A percentile compares a stretch with the other conserved stretches of the same genome.
Evolutionary conservation across 2,797 vertebrate genomes (phyloP).

Genomic region (Valencia hispanica): DNA sequence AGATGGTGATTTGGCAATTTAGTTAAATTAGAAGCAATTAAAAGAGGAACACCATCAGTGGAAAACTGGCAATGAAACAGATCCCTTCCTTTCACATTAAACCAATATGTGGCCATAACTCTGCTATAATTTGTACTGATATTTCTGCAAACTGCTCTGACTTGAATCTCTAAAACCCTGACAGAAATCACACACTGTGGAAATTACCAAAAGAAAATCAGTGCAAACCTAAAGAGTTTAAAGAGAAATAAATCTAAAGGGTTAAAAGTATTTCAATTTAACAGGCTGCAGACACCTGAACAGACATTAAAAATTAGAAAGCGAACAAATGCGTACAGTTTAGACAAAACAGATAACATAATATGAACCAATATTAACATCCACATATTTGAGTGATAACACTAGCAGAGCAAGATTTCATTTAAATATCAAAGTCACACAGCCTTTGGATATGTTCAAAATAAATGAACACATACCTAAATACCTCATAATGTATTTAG

Average conservation of each 20-base stretch:
- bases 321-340: background rate
- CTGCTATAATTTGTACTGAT: conserved; percentile 35
- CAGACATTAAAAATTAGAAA: background rate
- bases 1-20: conserved; percentile 74
- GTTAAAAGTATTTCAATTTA: conserved; percentile 3
- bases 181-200: conserved; percentile 34
- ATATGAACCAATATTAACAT: background rate
- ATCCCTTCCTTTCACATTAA: conserved; percentile 48
- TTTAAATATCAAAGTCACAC: too few species aligned
- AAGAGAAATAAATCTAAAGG: background rate
- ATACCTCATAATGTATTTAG: background rate
- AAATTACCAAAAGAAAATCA: conserved; percentile 26
- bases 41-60: conserved; percentile 56
- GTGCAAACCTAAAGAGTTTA: background rate
- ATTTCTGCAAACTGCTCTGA: conserved; percentile 5
- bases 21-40: conserved; percentile 71
- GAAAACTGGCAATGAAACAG: conserved; percentile 47
- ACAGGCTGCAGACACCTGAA: background rate
- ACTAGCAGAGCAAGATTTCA: too few species aligned
- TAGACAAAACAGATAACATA: too few species aligned
- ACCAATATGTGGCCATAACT: conserved; percentile 47
- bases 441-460: too few species aligned
- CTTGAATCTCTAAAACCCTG: conserved; percentile 45
- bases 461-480: too few species aligned
- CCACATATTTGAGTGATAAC: too few species aligned